A percentile compares a stretch with the other conserved stretches of the same genome.
Conservation (phyloP, 2,797 vertebrate species). For the Sandelia bainsii region DNA sequence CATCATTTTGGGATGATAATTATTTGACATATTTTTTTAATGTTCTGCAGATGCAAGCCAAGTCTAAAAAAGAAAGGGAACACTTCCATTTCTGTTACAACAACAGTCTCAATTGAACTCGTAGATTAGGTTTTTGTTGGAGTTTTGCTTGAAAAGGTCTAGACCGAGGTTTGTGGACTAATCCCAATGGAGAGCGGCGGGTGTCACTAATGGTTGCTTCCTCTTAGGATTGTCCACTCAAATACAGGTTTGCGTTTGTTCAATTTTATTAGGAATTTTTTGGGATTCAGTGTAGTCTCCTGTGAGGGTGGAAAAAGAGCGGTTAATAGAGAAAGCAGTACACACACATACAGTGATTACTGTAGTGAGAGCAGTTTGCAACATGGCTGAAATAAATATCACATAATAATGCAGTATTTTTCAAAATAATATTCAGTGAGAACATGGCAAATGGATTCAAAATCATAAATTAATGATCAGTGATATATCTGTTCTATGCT, state of each 20-base stretch:
- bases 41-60: constrained; percentile 1
- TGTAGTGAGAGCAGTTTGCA: not conserved
- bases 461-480: not conserved
- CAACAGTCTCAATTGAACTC: not conserved
- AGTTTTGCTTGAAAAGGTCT: constrained; percentile 46
- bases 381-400: not conserved
- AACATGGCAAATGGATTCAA: not conserved
- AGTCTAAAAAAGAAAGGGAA: constrained; percentile 30
- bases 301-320: constrained; percentile 36
- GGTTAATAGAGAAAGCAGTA: constrained; percentile 28
- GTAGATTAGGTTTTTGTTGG: constrained; percentile 12
- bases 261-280: constrained; percentile 59
- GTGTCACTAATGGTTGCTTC: constrained; percentile 9
- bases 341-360: not conserved
- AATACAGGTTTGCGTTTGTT: constrained; percentile 52
- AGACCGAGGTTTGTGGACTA: constrained; percentile 24
- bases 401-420: not conserved
- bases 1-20: constrained; percentile 32
- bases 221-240: constrained; percentile 31
- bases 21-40: not conserved
- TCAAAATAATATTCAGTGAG: not conserved
- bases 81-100: constrained; percentile 28
- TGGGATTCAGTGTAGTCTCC: constrained; percentile 79
- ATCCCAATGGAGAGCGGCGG: constrained; percentile 32
- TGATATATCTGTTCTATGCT: not conserved